Evolutionary conservation across 2,113 vertebrate genomes (phyloP).

Genomic region (Bothrops jararaca): DNA sequence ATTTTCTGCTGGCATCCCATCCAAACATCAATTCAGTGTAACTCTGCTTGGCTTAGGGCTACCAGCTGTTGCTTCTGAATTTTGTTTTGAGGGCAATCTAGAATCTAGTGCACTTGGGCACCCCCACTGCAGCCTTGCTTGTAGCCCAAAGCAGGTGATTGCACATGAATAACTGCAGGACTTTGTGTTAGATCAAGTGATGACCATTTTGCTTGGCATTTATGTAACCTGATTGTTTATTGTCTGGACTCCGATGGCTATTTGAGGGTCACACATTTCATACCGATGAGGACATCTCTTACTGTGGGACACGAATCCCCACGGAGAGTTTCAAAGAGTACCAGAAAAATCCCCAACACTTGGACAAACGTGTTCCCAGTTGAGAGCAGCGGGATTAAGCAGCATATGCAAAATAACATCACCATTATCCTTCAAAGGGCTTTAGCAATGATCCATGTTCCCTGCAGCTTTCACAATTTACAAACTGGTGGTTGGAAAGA

Average conservation of each 20-base stretch:
- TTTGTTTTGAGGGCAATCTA: not conserved
- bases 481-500: slow-evolving; percentile 21
- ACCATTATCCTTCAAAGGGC: slow-evolving; percentile 11
- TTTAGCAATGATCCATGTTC: not conserved
- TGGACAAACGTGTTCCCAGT: not conserved
- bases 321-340: not conserved
- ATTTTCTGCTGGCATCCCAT: not conserved
- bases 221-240: not conserved
- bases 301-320: not conserved
- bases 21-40: not conserved
- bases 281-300: not conserved
- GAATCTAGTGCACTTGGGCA: not conserved
- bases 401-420: slow-evolving; percentile 14
- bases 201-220: not conserved
- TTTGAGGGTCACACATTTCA: not conserved
- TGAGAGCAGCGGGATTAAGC: not conserved
- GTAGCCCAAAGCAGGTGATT: not conserved
- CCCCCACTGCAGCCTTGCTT: not conserved
- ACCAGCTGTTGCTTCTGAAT: not conserved
- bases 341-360: not conserved
- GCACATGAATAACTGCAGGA: not conserved
- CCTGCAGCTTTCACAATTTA: slow-evolving; percentile 13
- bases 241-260: not conserved
- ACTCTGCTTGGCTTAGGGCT: not conserved
- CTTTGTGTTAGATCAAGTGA: not conserved